phyloP scores from a whole-genome alignment of 2,888 invertebrate genomes.

The Nymphalis polychloros region DNA sequence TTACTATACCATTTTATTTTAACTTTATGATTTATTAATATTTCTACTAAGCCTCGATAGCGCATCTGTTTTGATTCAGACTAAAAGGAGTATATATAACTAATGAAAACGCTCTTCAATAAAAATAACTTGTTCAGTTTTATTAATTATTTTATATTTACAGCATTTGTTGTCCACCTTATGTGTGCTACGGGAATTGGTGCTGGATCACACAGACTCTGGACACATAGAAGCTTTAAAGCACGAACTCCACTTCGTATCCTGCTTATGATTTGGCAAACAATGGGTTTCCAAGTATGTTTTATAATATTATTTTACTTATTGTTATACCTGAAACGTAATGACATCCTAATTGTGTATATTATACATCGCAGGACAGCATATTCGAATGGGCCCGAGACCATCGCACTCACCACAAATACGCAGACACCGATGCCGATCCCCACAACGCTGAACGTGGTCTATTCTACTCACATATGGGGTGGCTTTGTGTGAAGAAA shows the following conservation, averaged over 20 bases:
- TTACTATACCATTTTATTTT: too few species aligned
- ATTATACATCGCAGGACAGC: constrained; percentile 73
- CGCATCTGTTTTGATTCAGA: too few species aligned
- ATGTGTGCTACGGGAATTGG: constrained; percentile 92
- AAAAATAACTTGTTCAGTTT: background rate
- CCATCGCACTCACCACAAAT: constrained; percentile 93
- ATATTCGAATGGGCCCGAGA: constrained; percentile 87
- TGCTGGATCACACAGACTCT: constrained; percentile 96
- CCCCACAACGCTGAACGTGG: constrained; percentile 94
- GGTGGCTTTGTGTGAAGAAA: constrained; percentile 94
- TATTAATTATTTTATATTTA: constrained; percentile 13
- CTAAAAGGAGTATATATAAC: too few species aligned
- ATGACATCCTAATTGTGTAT: background rate
- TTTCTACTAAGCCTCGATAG: too few species aligned
- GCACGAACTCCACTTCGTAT: constrained; percentile 91
- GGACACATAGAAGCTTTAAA: constrained; percentile 96
- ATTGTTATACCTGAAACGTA: background rate
- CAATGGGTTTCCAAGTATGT: constrained; percentile 91
- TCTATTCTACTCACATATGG: constrained; percentile 97
- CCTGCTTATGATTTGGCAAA: constrained; percentile 91
- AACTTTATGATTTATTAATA: too few species aligned
- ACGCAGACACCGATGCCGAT: constrained; percentile 93
- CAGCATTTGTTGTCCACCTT: constrained; percentile 86
- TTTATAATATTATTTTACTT: background rate
- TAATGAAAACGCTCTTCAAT: too few species aligned